Base-by-base conservation (phyloP, 2,113 vertebrate genomes). In the Azemiops feae region DNA sequence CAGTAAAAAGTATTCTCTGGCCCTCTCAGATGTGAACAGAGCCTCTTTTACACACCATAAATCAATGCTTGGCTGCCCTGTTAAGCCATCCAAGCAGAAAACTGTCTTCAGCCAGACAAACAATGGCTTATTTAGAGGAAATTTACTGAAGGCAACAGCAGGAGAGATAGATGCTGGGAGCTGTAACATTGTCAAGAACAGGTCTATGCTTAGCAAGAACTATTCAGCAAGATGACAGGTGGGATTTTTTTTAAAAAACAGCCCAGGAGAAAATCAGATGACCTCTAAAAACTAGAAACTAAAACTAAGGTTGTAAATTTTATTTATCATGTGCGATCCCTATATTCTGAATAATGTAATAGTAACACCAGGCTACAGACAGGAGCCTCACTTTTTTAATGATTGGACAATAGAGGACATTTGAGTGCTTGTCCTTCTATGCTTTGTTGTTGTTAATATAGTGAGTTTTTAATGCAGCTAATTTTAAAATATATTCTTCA, bases 1-100 rank as follows among this genome's bases (percentile, higher is more conserved):
- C 91, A 91, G 53, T 57, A 92, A 81, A 87, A 94, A 88, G 53
- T 69, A 74, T 27, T 87, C 93, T 91, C 27, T 58, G 93, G 3
- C 54, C 11, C 47, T 96, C 92, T 93, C 95, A 0, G 64, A 47
- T 94, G 5, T 88, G 90, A 89, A 92, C 86, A 89, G 89, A 95
- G 54, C 14, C 53, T 89, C 95, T 91, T 88, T 85, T 1, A 90
- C 81, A 90, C 30, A 52, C 54, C 58, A 93, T 87, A 95, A 94
- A 94, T 93, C 12, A 30, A 88, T 94, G 43, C 34, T 45, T n/a
- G 88, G 11, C 23, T 94, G 91, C 85, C 94, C 94, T 96, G 94
- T 94, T 95, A 93, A 95, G 54, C 89, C 93, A 95, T 58, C 69
- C 91, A 89, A 43, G 90, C 92, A 93, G 92, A 94, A 97, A 96